Percentiles rank a stretch among this genome's conserved stretches.
These are phyloP conservation scores for Megaceryle torquata DNA, from an alignment of 2,113 vertebrate genomes.

Conservation along the genomic window DNA sequence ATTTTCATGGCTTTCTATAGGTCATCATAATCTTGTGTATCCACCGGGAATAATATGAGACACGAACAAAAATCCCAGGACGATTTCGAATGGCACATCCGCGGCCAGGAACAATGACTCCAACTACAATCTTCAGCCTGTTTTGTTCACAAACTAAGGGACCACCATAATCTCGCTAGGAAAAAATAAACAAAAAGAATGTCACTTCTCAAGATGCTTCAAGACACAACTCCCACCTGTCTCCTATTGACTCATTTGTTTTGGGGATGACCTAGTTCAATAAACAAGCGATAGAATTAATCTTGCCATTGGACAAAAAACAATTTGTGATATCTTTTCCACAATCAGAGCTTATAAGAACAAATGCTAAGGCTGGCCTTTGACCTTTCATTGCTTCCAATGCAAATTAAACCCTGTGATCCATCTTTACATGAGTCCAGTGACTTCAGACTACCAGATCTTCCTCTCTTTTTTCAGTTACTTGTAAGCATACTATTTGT, in stretches of 20 bases:
- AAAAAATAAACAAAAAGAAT: not conserved
- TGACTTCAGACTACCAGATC: not conserved
- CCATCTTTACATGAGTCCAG: not conserved
- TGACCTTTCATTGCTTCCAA: not conserved
- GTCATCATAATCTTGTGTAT: conserved; percentile 91
- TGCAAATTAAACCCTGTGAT: not conserved
- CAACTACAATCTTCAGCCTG: conserved; percentile 88
- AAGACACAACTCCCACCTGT: not conserved
- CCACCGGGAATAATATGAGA: conserved; percentile 93
- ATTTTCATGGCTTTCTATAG: conserved; percentile 63
- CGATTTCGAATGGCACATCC: conserved; percentile 91
- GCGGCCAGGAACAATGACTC: conserved; percentile 92
- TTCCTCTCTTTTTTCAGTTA: not conserved
- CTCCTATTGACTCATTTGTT: not conserved
- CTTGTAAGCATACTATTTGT: not conserved
- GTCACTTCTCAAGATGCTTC: not conserved
- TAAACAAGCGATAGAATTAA: not conserved
- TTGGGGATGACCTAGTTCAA: not conserved
- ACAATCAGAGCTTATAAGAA: not conserved
- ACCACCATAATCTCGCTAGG: conserved; percentile 93
- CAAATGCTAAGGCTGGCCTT: not conserved
- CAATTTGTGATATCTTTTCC: not conserved
- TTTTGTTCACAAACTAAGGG: conserved; percentile 94
- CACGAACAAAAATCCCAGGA: conserved; percentile 91
- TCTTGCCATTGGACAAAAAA: not conserved